A percentile compares a stretch with the other conserved stretches of the same genome.
Evolutionary conservation across 35 echinoderm and acorn worm genomes (phyloP).

Genomic region (Apostichopus japonicus): DNA sequence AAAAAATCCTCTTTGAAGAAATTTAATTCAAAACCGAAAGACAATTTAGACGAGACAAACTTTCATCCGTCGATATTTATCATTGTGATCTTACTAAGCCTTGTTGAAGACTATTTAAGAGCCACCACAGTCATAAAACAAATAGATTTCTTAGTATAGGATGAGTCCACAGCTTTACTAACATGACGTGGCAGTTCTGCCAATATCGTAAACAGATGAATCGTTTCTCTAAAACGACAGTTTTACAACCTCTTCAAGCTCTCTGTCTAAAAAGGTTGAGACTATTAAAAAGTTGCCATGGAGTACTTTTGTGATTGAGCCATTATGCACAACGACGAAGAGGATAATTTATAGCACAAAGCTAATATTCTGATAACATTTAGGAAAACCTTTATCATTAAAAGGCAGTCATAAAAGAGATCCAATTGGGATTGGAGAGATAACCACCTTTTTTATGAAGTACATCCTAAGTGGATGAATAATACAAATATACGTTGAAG

Average conservation of each 20-base stretch:
- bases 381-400: neutral
- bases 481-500: too few species aligned
- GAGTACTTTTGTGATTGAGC: too few species aligned
- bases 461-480: neutral
- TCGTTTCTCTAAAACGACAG: neutral
- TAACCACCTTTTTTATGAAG: neutral
- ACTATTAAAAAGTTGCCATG: neutral
- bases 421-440: neutral
- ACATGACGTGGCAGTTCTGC: neutral
- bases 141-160: neutral
- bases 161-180: neutral
- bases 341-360: neutral
- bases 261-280: neutral
- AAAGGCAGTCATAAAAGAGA: neutral
- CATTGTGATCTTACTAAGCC: neutral
- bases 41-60: too few species aligned
- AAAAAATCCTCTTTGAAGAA: too few species aligned
- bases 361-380: neutral
- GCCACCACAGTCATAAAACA: constrained; percentile 14
- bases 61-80: neutral
- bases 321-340: neutral
- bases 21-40: too few species aligned
- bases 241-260: neutral
- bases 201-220: constrained; percentile 30
- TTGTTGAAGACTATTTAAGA: too few species aligned